Evolutionary conservation across 2,888 invertebrate species (phyloP), one percentile per base, ranked within the genome.

Genomic region (Ephialtes manifestator): DNA sequence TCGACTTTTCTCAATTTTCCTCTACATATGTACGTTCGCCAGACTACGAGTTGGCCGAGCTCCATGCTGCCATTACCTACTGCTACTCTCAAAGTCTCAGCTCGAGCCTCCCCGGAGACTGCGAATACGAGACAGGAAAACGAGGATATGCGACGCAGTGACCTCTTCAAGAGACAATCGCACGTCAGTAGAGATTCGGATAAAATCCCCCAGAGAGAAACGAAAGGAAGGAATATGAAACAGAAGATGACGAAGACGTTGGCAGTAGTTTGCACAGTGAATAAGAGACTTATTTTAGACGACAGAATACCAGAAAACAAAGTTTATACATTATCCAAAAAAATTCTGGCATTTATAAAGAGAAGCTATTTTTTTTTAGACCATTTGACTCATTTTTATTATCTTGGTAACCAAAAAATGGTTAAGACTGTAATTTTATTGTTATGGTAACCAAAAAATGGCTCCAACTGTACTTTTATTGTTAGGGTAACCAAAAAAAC

Each of bases 1-100:
- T 65, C 65, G 76, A 76, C 39, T 76, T 65, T 65, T 65, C 76
- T 65, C 76, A 13, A 72, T 72, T 80, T 72, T 72, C 35, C 13
- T 11, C 7, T 46, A 65, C 20, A 39, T n/a, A 48, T 28, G 10
- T 20, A 63, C 31, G 51, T 8, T 51, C 24, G 11, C 35, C 20
- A 35, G 51, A 11, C 10, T 65, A 65, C 76, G 51, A 35, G 51
- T 76, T 76, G 76, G 76, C 76, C 24, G 51, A 51, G 65, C 35
- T 76, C 76, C 76, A 76, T 76, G n/a, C 65, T 35, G 39, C 35
- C 60, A 35, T 63, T 46, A 63, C 18, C 48, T 18, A 63, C 31
- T 63, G 31, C 18, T 28, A 39, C 24, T 76, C 63, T 51, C 35
- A 51, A 48, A 51, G 63, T 39, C 74, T 20, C 39, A 35, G 31